Evolutionary conservation across 2,797 vertebrate species (phyloP).

Genomic region (Oreortyx pictus): DNA sequence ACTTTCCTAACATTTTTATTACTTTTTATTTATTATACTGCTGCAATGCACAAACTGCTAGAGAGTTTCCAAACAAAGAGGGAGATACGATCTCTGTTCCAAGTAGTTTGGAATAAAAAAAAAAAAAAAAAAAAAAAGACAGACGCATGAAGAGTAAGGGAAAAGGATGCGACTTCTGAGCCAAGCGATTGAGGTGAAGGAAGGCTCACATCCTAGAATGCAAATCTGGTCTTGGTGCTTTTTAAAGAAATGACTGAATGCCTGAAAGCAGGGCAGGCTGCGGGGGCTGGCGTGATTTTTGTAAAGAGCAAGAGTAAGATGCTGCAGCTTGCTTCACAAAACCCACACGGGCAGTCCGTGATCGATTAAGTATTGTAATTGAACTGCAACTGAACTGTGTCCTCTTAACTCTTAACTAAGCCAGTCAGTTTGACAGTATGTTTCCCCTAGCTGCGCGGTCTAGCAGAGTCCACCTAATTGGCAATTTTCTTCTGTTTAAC

Average conservation of each 20-base stretch:
- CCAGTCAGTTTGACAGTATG: background rate
- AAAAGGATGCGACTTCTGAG: background rate
- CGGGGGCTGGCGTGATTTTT: background rate
- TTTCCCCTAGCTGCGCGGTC: conserved; percentile 15
- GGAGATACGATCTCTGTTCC: conserved; percentile 5
- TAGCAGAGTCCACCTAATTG: conserved; percentile 11
- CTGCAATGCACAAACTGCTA: background rate
- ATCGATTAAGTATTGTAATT: conserved; percentile 9
- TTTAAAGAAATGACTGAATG: background rate
- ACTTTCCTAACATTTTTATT: conserved; percentile 55
- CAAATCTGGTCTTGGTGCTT: background rate
- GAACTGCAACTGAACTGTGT: background rate
- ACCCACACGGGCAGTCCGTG: accelerated
- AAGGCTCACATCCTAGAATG: background rate
- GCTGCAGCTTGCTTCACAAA: conserved; percentile 34
- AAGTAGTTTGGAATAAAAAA: conserved; percentile 11
- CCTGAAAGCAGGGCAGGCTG: background rate
- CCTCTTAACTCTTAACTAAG: background rate
- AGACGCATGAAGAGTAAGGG: background rate
- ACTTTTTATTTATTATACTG: conserved; percentile 47
- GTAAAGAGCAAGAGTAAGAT: background rate
- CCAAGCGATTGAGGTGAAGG: background rate
- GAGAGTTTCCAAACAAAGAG: conserved; percentile 28
- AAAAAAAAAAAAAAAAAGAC: background rate
- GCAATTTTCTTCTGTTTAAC: conserved; percentile 57